These are phyloP conservation scores for Thinocorus orbignyianus DNA, from an alignment of 2,113 vertebrate species.

Conservation along the genomic window DNA sequence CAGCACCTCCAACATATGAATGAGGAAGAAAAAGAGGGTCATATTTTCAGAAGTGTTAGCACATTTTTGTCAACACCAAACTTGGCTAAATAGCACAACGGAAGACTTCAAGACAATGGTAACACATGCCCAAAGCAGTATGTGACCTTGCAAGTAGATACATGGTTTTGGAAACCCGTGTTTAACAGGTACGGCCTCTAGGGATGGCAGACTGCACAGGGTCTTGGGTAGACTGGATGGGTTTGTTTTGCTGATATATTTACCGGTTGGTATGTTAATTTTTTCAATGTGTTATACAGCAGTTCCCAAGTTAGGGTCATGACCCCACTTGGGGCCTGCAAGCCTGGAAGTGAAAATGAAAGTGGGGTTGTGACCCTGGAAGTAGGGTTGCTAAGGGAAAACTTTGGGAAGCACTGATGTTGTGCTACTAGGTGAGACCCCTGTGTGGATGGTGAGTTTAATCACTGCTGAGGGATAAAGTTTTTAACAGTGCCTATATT, in stretches of 20 bases:
- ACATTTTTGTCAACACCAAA: conserved; percentile 50
- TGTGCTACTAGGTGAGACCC: conserved; percentile 30
- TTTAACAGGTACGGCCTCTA: not conserved
- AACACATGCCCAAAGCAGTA: not conserved
- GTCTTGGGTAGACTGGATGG: conserved; percentile 1
- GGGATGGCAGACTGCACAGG: not conserved
- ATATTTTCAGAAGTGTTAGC: conserved; percentile 46
- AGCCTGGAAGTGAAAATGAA: conserved; percentile 68
- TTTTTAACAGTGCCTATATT: not conserved
- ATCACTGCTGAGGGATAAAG: not conserved
- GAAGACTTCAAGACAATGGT: not conserved
- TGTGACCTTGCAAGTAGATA: not conserved
- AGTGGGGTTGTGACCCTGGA: conserved; percentile 67
- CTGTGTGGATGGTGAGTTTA: not conserved
- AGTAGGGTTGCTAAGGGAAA: conserved; percentile 35
- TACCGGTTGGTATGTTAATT: conserved; percentile 60
- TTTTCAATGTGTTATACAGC: conserved; percentile 57
- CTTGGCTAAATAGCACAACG: not conserved
- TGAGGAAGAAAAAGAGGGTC: not conserved
- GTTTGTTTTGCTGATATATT: conserved; percentile 53
- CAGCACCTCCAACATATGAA: conserved; percentile 39
- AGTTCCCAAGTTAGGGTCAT: conserved; percentile 37
- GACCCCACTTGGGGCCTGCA: conserved; percentile 59
- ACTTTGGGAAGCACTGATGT: conserved; percentile 1
- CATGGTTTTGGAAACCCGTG: not conserved